These are phyloP conservation scores for Achlya flavicornis DNA, from an alignment of 2,888 invertebrate genomes.

Conservation along the genomic window DNA sequence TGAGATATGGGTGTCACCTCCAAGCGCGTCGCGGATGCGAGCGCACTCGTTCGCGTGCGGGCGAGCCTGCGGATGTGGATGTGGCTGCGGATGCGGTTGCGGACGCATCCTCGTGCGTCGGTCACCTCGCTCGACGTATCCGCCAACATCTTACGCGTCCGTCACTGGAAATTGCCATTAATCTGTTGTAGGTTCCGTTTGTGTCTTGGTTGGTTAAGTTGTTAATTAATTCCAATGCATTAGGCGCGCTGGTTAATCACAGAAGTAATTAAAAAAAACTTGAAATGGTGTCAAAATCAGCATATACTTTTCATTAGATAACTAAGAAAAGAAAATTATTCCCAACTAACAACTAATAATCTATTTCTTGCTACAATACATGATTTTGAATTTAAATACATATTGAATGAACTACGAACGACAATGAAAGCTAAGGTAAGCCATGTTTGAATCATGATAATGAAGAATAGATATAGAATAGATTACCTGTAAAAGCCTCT, in stretches of 20 bases:
- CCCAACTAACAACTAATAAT: not conserved
- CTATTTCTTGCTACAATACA: no score
- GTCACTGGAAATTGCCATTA: constrained; percentile 48
- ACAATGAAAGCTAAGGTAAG: constrained; percentile 44
- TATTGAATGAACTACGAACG: constrained; percentile 21
- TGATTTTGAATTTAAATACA: not conserved
- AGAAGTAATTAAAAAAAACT: no score
- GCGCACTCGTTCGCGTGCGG: constrained; percentile 22
- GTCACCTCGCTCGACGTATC: constrained; percentile 66
- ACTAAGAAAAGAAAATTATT: not conserved
- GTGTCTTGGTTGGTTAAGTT: not conserved
- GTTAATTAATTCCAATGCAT: not conserved
- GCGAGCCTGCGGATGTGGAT: constrained; percentile 21
- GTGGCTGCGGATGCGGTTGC: constrained; percentile 28
- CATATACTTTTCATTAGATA: no score
- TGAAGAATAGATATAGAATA: not conserved
- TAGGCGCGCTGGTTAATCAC: no score
- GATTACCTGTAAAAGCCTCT: no score
- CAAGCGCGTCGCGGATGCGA: constrained; percentile 31
- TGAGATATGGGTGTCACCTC: constrained; percentile 25
- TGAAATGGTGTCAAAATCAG: no score
- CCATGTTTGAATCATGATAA: no score
- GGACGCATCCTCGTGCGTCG: constrained; percentile 32
- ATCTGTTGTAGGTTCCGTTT: not conserved
- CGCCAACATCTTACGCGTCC: constrained; percentile 73